Base-by-base conservation (phyloP, 2,113 vertebrate species). In the Saguinus midas region DNA sequence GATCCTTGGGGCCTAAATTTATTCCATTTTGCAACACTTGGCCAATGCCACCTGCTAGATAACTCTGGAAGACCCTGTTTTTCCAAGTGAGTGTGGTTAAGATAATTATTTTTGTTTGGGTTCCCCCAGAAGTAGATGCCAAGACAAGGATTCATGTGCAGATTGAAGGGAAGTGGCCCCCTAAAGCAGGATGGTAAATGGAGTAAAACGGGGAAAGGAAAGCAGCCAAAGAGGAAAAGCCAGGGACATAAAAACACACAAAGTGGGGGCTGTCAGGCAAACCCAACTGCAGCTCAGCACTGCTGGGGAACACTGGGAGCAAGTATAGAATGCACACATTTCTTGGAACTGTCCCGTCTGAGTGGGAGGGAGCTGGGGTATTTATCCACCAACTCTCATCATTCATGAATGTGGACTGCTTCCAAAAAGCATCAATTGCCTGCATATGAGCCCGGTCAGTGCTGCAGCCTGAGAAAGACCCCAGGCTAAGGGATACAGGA, bases 261-360 rank as follows among this genome's bases (percentile, higher is more conserved):
- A 76, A 20, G 9, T 9, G 37, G 37, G 13, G 21, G 20, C 35
- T n/a, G 23, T 7, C 21, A 12, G 32, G 16, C 16, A 29, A 13
- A 7, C 14, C 2, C 1, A 75, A 45, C 2, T 3, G 17, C 17
- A 37, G 12, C 9, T 70, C 55, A 8, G 5, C n/a, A 45, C 18
- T 40, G 2, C 52, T 27, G 25, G 35, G 48, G n/a, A 82, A 16
- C 6, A 0, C 7, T 0, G 20, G 50, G 40, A 29, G 5, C 40
- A 21, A 0, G 20, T 1, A 6, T 1, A 48, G 57, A 52, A 17
- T 3, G 0, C 10, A 3, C 14, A 1, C 0, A 3, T 3, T 16
- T 23, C 76, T 57, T 40, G 1, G 16, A 43, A 45, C 8, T 32
- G 5, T 14, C 40, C 27, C 0, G 0, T 8, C n/a, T 1, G 8